A percentile compares a stretch with the other conserved stretches of the same genome.
phyloP scores from a whole-genome alignment of 2,888 invertebrate species.

The Drosophila mimica region DNA sequence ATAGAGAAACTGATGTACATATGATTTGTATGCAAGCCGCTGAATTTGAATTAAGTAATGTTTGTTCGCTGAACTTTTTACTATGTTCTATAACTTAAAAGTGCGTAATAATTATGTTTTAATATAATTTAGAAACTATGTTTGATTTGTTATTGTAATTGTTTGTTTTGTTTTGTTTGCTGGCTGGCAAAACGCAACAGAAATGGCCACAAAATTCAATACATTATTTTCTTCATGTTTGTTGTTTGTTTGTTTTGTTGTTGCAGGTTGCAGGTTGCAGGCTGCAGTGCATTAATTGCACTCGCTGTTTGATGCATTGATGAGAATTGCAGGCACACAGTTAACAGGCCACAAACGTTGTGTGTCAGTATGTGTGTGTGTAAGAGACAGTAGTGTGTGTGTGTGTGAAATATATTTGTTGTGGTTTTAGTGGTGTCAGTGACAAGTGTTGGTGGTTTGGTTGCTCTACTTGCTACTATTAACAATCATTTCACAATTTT shows the following conservation, averaged over 20 bases:
- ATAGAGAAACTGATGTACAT: slow-evolving; percentile 16
- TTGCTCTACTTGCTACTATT: slow-evolving; percentile 28
- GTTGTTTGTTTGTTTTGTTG: slow-evolving; percentile 7
- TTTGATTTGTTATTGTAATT: slow-evolving; percentile 63
- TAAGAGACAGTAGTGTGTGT: not conserved
- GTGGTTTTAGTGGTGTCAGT: slow-evolving; percentile 45
- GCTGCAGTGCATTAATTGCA: not conserved
- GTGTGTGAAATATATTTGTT: slow-evolving; percentile 4
- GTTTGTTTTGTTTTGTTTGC: slow-evolving; percentile 45
- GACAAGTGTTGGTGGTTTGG: slow-evolving; percentile 25
- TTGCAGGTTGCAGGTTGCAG: not conserved
- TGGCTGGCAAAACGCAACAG: slow-evolving; percentile 64
- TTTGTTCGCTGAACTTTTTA: slow-evolving; percentile 74
- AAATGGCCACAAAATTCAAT: slow-evolving; percentile 77
- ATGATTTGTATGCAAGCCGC: slow-evolving; percentile 11
- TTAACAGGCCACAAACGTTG: slow-evolving; percentile 35
- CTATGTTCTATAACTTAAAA: slow-evolving; percentile 45
- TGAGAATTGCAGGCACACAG: slow-evolving; percentile 32
- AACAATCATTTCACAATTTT: slow-evolving; percentile 40
- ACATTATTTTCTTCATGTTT: slow-evolving; percentile 54
- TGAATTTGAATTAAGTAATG: slow-evolving; percentile 67
- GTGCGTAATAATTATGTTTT: slow-evolving; percentile 31
- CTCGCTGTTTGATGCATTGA: slow-evolving; percentile 24
- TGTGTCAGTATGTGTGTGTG: slow-evolving; percentile 1
- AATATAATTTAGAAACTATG: slow-evolving; percentile 65